These are phyloP conservation scores for Caiman crocodilus DNA, from an alignment of 2,797 vertebrate species.

Conservation along the genomic window DNA sequence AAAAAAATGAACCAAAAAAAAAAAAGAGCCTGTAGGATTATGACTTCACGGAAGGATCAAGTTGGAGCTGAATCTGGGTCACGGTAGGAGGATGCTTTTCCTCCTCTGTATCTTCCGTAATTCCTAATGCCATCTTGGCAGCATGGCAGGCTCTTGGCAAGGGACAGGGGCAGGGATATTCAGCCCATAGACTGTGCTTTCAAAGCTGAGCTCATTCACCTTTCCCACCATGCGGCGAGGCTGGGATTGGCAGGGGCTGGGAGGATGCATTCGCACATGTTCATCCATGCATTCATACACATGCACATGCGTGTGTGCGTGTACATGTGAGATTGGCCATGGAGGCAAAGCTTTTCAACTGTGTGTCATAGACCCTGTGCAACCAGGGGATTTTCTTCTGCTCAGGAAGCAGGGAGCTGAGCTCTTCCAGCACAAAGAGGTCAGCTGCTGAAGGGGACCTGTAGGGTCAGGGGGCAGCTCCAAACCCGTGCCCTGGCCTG, in stretches of 20 bases:
- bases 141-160: neutral
- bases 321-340: neutral
- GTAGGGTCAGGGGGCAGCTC: neutral
- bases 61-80: slow-evolving; percentile 70
- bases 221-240: neutral
- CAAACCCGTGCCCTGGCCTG: neutral
- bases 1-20: neutral
- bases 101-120: slow-evolving; percentile 35
- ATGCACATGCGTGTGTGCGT: neutral
- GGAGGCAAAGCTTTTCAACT: neutral
- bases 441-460: no score
- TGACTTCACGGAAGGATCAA: slow-evolving; percentile 66
- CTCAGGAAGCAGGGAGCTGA: neutral
- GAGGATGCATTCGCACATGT: neutral
- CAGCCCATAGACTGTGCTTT: neutral
- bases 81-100: slow-evolving; percentile 45
- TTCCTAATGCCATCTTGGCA: neutral
- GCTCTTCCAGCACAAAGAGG: neutral
- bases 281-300: neutral
- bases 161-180: neutral
- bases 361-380: neutral
- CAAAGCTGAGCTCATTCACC: neutral
- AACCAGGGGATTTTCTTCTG: neutral
- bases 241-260: neutral
- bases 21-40: slow-evolving; percentile 57